These are phyloP conservation scores for Lepus oiostolus DNA, from an alignment of 2,797 vertebrate genomes.

Conservation along the genomic window DNA sequence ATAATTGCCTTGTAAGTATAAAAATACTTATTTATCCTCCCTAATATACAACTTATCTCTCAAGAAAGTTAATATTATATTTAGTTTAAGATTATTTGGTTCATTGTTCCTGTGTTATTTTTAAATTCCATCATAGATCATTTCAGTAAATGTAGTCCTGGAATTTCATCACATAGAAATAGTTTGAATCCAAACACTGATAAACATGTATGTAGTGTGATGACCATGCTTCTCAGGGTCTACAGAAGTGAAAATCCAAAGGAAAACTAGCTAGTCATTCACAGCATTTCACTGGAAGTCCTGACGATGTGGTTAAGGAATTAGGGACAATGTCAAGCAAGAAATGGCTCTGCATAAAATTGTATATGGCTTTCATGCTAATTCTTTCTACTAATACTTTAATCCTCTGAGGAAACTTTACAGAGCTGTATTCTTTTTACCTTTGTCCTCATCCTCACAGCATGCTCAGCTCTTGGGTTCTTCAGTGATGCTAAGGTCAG, in stretches of 20 bases:
- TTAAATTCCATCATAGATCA: neutral
- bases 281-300: neutral
- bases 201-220: neutral
- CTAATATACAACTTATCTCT: neutral
- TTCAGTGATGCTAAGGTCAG: neutral
- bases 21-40: neutral
- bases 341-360: neutral
- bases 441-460: neutral
- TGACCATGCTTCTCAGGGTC: neutral
- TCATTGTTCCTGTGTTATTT: neutral
- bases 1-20: neutral
- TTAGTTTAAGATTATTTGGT: neutral
- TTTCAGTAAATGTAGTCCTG: neutral
- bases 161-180: neutral
- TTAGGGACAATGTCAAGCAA: neutral
- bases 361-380: neutral
- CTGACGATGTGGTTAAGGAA: neutral
- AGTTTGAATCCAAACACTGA: neutral
- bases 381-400: neutral
- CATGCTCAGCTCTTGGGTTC: neutral
- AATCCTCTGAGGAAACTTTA: neutral
- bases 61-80: neutral
- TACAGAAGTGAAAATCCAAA: constrained; percentile 10
- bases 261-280: neutral
- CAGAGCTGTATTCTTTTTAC: neutral